Conservation (phyloP, 2,113 vertebrate genomes). For the Pelobates fuscus region DNA sequence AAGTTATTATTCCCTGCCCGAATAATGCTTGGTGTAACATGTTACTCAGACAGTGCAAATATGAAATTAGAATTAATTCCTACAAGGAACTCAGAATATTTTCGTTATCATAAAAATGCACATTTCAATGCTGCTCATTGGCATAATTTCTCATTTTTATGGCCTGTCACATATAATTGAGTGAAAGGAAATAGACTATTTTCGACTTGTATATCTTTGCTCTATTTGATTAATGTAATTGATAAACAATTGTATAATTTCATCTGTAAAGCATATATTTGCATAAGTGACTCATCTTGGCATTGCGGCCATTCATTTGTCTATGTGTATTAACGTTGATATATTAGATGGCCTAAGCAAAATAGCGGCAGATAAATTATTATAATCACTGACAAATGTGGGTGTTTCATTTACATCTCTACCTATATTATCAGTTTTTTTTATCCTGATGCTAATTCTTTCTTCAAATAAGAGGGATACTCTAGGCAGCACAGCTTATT, state of each 20-base stretch:
- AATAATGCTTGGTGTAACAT: too few relatives aligned
- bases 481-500: too few relatives aligned
- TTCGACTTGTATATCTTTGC: not conserved
- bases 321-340: not conserved
- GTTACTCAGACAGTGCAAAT: too few relatives aligned
- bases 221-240: not conserved
- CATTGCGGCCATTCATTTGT: not conserved
- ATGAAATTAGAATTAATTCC: too few relatives aligned
- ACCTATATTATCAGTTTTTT: too few relatives aligned
- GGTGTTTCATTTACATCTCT: not conserved
- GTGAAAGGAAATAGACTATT: not conserved
- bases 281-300: not conserved
- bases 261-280: not conserved
- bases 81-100: too few relatives aligned
- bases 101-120: too few relatives aligned
- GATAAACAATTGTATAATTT: not conserved
- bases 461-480: too few relatives aligned
- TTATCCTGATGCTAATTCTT: too few relatives aligned
- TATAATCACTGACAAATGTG: not conserved
- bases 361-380: not conserved
- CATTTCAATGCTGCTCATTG: not conserved
- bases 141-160: not conserved
- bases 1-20: too few relatives aligned
- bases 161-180: not conserved
- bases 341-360: too few relatives aligned